These are phyloP conservation scores for Campylorhamphus procurvoides DNA, from an alignment of 2,113 vertebrate genomes.

Conservation along the genomic window DNA sequence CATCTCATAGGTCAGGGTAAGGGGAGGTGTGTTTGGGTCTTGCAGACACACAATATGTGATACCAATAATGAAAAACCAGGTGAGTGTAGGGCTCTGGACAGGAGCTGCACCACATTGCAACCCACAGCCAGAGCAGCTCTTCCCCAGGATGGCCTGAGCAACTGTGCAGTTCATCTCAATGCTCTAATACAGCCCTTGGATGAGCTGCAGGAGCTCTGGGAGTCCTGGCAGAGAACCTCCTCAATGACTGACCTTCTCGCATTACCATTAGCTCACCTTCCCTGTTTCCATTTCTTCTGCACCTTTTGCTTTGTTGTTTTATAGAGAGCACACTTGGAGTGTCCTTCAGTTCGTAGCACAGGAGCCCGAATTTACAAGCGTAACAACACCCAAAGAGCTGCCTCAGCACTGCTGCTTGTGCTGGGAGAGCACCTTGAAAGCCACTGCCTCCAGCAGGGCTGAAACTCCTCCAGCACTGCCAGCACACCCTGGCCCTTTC, in stretches of 20 bases:
- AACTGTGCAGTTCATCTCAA: not conserved
- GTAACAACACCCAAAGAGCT: constrained; percentile 28
- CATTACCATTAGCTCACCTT: not conserved
- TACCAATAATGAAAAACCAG: not conserved
- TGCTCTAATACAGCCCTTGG: not conserved
- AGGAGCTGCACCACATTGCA: not conserved
- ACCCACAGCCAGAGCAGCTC: not conserved
- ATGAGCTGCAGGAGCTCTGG: not conserved
- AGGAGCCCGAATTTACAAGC: constrained; percentile 30
- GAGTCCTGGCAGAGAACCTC: not conserved
- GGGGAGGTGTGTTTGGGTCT: not conserved
- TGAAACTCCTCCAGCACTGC: not conserved
- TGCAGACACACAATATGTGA: not conserved
- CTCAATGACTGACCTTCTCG: not conserved
- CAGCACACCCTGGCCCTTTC: not conserved
- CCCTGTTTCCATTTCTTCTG: not conserved
- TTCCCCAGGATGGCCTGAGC: not conserved
- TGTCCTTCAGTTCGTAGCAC: not conserved
- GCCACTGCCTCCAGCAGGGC: not conserved
- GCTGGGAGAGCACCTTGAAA: constrained; percentile 40
- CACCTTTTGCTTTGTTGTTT: constrained; percentile 5
- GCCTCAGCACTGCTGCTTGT: constrained; percentile 42
- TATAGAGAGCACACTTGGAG: not conserved
- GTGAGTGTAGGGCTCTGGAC: not conserved
- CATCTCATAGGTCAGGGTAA: not conserved